These are phyloP conservation scores for Lepilemur septentrionalis DNA, from an alignment of 2,797 vertebrate genomes.

Conservation along the genomic window DNA sequence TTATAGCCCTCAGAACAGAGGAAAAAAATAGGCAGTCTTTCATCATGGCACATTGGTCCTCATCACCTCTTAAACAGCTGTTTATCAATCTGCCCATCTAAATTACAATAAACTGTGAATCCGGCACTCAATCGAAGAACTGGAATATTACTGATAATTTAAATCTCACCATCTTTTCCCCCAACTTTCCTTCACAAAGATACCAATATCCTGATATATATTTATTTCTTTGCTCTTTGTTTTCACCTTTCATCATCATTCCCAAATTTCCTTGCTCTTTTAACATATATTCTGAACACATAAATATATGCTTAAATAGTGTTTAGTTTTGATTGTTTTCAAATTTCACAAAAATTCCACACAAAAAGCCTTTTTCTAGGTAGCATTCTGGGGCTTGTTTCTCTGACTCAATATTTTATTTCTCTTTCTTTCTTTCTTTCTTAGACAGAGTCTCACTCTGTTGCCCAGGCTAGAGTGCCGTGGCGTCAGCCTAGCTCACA, in stretches of 20 bases:
- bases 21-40: background rate
- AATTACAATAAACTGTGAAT: background rate
- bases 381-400: background rate
- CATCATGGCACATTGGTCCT: background rate
- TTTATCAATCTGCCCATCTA: background rate
- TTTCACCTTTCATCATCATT: no score
- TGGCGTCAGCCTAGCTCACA: no score
- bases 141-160: conserved; percentile 5
- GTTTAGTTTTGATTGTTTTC: conserved; percentile 33
- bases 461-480: no score
- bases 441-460: no score
- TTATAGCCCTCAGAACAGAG: background rate
- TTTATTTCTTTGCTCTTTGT: no score
- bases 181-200: background rate
- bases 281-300: background rate
- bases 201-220: background rate
- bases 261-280: background rate
- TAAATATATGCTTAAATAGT: background rate
- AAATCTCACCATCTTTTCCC: background rate
- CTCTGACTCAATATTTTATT: conserved; percentile 22
- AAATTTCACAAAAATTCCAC: background rate
- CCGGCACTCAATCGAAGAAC: background rate
- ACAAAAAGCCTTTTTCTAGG: background rate
- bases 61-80: background rate
- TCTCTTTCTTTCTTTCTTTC: no score